Conservation (phyloP, 2,888 invertebrate genomes). For the Drosophila antonietae region DNA sequence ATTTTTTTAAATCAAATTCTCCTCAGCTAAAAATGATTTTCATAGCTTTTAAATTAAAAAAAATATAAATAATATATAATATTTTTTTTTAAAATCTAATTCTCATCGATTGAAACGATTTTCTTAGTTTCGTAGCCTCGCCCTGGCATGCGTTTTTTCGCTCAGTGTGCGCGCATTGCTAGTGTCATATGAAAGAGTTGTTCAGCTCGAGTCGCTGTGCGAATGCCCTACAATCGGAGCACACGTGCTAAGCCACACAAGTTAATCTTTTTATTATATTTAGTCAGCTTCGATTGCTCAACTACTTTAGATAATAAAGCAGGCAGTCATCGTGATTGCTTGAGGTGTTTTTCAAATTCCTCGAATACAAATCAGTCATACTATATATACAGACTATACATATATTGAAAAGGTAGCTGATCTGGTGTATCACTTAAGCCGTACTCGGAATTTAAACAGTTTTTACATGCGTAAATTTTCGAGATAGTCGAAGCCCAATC, state of each 20-base stretch:
- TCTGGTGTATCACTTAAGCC: background rate
- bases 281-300: slow-evolving; percentile 7
- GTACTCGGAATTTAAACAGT: slow-evolving; percentile 23
- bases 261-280: slow-evolving; percentile 12
- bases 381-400: background rate
- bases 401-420: background rate
- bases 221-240: slow-evolving; percentile 32
- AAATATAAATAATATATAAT: no score
- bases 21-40: background rate
- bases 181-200: background rate
- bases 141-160: slow-evolving; percentile 3
- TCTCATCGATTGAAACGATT: background rate
- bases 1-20: no score
- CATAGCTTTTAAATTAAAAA: no score
- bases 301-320: slow-evolving; percentile 33
- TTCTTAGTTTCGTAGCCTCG: no score
- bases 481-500: slow-evolving; percentile 46
- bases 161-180: slow-evolving; percentile 16
- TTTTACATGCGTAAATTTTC: slow-evolving; percentile 54
- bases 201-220: slow-evolving; percentile 2
- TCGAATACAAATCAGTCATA: background rate
- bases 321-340: slow-evolving; percentile 18
- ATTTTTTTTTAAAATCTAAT: no score
- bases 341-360: background rate
- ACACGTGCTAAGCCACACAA: background rate